Conservation (phyloP, 2,113 vertebrate species). For the Riparia riparia region DNA sequence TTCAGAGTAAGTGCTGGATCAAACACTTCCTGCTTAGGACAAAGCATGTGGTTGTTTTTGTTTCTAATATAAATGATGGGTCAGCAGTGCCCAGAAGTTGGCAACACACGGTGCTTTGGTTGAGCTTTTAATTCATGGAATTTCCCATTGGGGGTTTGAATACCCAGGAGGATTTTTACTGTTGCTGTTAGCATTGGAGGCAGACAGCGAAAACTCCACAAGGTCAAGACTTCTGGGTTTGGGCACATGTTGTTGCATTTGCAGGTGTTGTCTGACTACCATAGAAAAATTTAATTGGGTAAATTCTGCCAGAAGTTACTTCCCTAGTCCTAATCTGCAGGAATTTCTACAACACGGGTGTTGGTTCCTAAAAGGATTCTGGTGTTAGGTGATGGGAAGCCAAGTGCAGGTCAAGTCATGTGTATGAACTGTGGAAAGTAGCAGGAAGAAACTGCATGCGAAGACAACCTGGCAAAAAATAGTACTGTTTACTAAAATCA, state of each 20-base stretch:
- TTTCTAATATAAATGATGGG: neutral
- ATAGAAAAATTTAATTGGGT: neutral
- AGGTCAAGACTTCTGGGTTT: neutral
- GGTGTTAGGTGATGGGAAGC: neutral
- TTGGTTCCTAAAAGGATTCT: neutral
- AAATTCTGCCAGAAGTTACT: neutral
- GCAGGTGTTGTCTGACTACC: neutral
- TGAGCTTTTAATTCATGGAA: neutral
- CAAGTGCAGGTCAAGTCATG: neutral
- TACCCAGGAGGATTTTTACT: neutral
- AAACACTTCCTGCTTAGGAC: neutral
- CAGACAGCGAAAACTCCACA: neutral
- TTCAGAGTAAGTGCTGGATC: slow-evolving; percentile 85
- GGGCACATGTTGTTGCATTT: neutral
- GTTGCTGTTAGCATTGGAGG: neutral
- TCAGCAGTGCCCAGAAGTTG: neutral
- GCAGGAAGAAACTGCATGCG: neutral
- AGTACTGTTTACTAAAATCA: neutral
- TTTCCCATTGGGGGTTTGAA: neutral
- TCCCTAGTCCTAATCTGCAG: neutral
- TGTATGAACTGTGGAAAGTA: neutral
- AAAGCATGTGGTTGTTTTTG: neutral
- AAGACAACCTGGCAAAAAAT: neutral
- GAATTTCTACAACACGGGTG: neutral
- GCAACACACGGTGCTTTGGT: neutral